A percentile compares a stretch with the other conserved stretches of the same genome.
These are phyloP conservation scores for Furnarius figulus DNA, from an alignment of 2,113 vertebrate genomes.

Conservation along the genomic window DNA sequence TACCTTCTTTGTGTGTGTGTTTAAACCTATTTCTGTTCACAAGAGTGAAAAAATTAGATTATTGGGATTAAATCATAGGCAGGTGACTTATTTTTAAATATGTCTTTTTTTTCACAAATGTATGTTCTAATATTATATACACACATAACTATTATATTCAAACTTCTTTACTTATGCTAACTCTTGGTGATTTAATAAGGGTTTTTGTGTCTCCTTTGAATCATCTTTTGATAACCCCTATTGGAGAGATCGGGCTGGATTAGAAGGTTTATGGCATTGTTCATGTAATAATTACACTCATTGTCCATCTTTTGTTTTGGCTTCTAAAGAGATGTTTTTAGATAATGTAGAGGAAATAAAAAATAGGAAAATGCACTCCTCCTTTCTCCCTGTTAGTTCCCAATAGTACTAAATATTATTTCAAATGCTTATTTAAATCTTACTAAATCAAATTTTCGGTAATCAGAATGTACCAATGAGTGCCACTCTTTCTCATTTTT, in stretches of 20 bases:
- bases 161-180: neutral
- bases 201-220: neutral
- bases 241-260: neutral
- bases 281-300: neutral
- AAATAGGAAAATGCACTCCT: neutral
- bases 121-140: neutral
- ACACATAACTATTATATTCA: neutral
- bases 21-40: neutral
- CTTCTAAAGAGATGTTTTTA: neutral
- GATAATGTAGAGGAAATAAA: neutral
- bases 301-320: neutral
- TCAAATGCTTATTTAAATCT: neutral
- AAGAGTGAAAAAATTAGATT: neutral
- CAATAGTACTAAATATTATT: neutral
- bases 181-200: neutral
- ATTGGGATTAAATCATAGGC: neutral
- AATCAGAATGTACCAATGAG: neutral
- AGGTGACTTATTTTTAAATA: neutral
- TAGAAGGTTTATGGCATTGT: neutral
- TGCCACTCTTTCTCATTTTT: neutral
- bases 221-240: neutral
- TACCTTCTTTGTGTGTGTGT: neutral
- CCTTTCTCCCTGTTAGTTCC: neutral
- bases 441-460: neutral
- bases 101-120: neutral